Evolutionary conservation across 2,797 vertebrate genomes (phyloP), one percentile per base, ranked within the genome.

Genomic region (Columba guinea): DNA sequence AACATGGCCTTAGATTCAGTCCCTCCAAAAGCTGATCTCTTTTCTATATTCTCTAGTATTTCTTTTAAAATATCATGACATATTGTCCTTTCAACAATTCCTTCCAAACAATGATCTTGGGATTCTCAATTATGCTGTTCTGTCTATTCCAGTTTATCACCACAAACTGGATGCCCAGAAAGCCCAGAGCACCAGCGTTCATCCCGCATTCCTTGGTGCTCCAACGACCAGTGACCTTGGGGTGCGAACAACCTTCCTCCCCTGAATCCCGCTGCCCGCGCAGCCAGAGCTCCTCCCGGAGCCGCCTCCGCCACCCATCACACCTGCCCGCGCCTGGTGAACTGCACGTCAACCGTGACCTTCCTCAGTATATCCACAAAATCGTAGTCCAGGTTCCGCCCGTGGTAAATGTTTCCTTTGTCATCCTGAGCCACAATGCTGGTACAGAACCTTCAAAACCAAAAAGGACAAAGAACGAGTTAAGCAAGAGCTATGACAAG

Each of bases 361-460:
- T 99, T 99, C 94, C 95, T 98, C 77, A 99, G 92, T 77, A 98
- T 56, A 62, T 97, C 94, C 0, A 95, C 85, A 84, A 98, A 98
- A 8, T 51, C 91, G 22, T 99, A 99, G 94, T 99, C 99, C 71
- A 99, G 96, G 93, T 99, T 99, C 85, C 99, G 98, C 39, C 99
- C 99, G 0, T 99, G 99, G 95, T 98, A 99, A 70, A 99, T 95
- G 52, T 97, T 97, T 27, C 99, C 99, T 41, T 95, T 96, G 82
- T 89, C 96, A 95, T 99, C 99, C 96, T 99, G 99, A 89, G 99
- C 98, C 1, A 99, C 94, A 41, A 99, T 98, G 90, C 99, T 99
- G 1, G 99, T 99, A 95, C 99, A 99, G 96, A 99, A 99, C 78
- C 99, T 99, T 85, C 34, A 77, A 81, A 26, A 69, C 74, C 18